Evolutionary conservation across 2,797 vertebrate species (phyloP), one percentile per base, ranked within the genome.

Genomic region (Falco concolor): DNA sequence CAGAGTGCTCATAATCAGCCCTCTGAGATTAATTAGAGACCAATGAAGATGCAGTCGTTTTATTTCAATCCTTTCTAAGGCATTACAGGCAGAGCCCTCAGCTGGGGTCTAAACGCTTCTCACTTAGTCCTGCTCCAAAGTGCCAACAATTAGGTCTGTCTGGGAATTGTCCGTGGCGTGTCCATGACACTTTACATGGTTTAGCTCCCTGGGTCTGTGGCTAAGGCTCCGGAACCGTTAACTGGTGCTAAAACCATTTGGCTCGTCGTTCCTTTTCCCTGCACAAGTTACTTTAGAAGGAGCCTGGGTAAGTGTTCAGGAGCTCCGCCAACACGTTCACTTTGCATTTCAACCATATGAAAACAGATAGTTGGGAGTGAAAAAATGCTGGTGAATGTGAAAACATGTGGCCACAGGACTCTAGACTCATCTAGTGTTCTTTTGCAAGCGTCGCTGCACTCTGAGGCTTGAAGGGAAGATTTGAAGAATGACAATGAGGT

Each of bases 401-500:
- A 60, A 30, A 44, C 81, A 22, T 19, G 42, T 87, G 87, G 60
- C 82, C 69, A 17, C 76, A 36, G 92, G 42, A 38, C 65, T 88
- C 86, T 92, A 92, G 86, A 10, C 61, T 84, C 59, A 9, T 20
- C 85, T n/a, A 5, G 22, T 32, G 87, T 12, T 54, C 85, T 17
- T 79, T 2, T 81, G 69, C 49, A 52, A 60, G 79, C 34, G 10
- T 20, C 6, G 1, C 45, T 27, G 45, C 0, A 42, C 95, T 90
- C 70, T 28, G 59, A 38, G 89, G 87, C 93, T 89, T 3, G 30
- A 52, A 54, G 80, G 77, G 83, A 56, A 36, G 90, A 1, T 77
- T 90, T 97, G 95, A 96, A 68, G 95, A 5, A 96, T 93, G 93
- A 7, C 74, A 74, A 11, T 96, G 93, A 95, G 95, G 80, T 96